Evolutionary conservation across 2,113 vertebrate species (phyloP).

Genomic region (Mustela nigripes): DNA sequence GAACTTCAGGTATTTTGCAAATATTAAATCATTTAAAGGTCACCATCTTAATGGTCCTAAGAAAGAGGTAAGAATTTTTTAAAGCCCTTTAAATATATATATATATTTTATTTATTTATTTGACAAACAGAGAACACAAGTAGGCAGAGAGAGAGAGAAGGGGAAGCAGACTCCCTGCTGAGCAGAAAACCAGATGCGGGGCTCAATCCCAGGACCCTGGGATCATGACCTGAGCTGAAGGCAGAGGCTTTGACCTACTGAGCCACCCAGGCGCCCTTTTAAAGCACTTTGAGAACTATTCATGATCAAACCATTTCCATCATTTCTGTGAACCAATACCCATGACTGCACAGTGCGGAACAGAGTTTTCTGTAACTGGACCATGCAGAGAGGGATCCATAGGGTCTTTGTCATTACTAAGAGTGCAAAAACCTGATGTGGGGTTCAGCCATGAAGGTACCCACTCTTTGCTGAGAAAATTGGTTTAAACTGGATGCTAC

Average conservation of each 20-base stretch:
- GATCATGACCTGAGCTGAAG: no score
- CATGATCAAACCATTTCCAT: background rate
- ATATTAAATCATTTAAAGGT: conserved; percentile 7
- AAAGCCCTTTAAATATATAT: background rate
- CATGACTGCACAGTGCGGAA: fast-evolving
- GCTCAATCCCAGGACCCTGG: no score
- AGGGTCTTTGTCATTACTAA: background rate
- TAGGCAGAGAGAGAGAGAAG: no score
- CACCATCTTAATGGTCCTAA: background rate
- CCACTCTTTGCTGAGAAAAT: background rate
- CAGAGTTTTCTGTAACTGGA: background rate
- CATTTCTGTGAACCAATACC: background rate
- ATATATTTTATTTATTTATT: no score
- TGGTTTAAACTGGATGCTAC: background rate
- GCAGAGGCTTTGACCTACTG: no score
- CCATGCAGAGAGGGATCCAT: background rate
- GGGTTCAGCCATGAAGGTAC: fast-evolving
- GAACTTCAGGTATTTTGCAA: background rate
- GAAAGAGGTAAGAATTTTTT: background rate
- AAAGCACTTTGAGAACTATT: background rate
- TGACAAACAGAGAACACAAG: no score
- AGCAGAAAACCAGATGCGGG: no score
- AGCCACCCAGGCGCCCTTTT: no score
- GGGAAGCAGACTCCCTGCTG: no score
- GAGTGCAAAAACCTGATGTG: background rate